Base-by-base conservation (phyloP, 2,888 invertebrate species). In the Eristalinus aeneus region DNA sequence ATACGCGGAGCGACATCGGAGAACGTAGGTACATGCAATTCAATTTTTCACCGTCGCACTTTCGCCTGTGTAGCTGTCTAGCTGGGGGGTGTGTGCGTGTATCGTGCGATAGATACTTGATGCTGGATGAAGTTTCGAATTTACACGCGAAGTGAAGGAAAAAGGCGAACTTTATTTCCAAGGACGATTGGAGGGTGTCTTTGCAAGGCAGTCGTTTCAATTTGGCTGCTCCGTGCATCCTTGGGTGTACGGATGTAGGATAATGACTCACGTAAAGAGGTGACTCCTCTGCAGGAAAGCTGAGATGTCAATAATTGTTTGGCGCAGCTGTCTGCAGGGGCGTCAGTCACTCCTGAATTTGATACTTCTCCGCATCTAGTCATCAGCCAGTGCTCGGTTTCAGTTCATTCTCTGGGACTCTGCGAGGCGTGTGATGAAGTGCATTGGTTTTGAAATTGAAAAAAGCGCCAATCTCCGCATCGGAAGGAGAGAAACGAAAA, bases 1-100 rank as follows among this genome's bases (percentile, higher is more conserved):
- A 65, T 74, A 65, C 32, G 58, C 12, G n/a, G 16, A 58, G 31
- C 36, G 39, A 58, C 74, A 46, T 74, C 31, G 58, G 58, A 65
- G 31, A 39, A 31, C n/a, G n/a, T n/a, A 22, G 20, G 58, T 56
- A 27, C 56, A 56, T 56, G 22, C 23, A 56, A 23, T 56, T 56
- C 23, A 22, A 56, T 56, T 56, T 56, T 56, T 56, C n/a, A 4
- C 39, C 39, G n/a, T 46, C 54, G 36, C 54, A 5, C 20, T 61
- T 64, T 54, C 23, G 20, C 10, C 8, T 34, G 32, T 64, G 54
- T 27, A 12, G 0, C 31, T 31, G 1, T 27, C n/a, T 16, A 16
- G 27, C 27, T 12, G 9, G 20, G 22, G 22, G 16, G 23, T 20
- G 27, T 9, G 27, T 32, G 22, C n/a, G 11, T 27, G 16, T 20